These are phyloP conservation scores for Toxonevra muliebris DNA, from an alignment of 2,888 invertebrate genomes.

Conservation along the genomic window DNA sequence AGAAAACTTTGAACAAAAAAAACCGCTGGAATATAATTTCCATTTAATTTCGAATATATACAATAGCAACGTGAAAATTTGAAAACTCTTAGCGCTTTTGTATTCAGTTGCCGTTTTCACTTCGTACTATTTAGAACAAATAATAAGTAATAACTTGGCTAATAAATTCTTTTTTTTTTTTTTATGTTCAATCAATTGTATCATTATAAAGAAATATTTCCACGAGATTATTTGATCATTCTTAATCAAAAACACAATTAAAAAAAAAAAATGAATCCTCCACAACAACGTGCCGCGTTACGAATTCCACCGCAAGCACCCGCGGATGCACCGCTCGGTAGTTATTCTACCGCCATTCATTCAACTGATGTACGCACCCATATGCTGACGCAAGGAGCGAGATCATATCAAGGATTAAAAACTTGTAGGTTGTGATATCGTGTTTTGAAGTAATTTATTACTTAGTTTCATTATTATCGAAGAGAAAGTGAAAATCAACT, in stretches of 20 bases:
- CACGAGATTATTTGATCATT: background rate
- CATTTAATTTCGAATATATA: background rate
- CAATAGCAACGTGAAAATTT: constrained; percentile 20
- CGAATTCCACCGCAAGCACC: too few species aligned
- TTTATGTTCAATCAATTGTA: constrained; percentile 10
- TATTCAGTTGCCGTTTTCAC: constrained; percentile 35
- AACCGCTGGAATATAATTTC: constrained; percentile 22
- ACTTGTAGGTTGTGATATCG: constrained; percentile 48
- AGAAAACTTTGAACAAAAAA: constrained; percentile 10
- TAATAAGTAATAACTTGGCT: constrained; percentile 7
- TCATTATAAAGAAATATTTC: background rate
- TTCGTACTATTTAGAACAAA: constrained; percentile 28
- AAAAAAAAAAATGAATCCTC: constrained; percentile 50
- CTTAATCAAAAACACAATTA: background rate
- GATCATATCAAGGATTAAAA: constrained; percentile 53
- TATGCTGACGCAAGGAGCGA: constrained; percentile 37
- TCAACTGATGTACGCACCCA: constrained; percentile 48
- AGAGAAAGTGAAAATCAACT: too few species aligned
- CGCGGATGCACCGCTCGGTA: too few species aligned
- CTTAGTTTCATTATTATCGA: too few species aligned
- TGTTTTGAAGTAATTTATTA: background rate
- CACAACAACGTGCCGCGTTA: constrained; percentile 45
- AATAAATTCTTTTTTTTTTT: constrained; percentile 13
- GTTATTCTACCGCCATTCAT: too few species aligned
- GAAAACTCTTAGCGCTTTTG: constrained; percentile 27